Percentiles rank a stretch among this genome's conserved stretches.
These are phyloP conservation scores for Pantala flavescens DNA, from an alignment of 1,140 invertebrate species.

Conservation along the genomic window DNA sequence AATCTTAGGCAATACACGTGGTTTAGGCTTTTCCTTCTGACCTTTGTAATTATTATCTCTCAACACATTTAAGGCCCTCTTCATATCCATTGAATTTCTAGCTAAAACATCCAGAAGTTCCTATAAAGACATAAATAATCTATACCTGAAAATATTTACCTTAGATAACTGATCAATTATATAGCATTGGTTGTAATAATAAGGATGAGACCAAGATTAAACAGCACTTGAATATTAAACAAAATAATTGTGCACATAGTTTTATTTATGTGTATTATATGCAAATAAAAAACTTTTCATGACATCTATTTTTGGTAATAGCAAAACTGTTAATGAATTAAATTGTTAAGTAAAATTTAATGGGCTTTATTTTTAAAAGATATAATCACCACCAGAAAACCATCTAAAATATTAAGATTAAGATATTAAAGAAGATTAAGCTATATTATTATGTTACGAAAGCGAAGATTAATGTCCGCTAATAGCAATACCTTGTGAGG, in stretches of 20 bases:
- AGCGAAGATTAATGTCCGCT: too few species aligned
- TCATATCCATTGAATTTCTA: not conserved
- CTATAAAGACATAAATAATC: not conserved
- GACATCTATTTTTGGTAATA: not conserved
- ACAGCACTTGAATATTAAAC: not conserved
- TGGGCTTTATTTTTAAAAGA: too few species aligned
- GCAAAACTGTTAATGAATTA: too few species aligned
- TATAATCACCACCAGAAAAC: too few species aligned
- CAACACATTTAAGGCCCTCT: not conserved
- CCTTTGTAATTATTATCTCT: not conserved
- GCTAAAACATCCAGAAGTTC: not conserved
- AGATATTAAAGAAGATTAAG: too few species aligned
- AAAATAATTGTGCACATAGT: not conserved
- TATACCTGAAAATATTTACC: not conserved
- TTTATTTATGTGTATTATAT: not conserved
- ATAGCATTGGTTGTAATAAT: not conserved
- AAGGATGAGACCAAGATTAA: not conserved
- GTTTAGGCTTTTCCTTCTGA: not conserved
- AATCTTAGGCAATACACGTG: not conserved
- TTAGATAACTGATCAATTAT: not conserved
- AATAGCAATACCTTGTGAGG: too few species aligned
- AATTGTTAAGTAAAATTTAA: too few species aligned
- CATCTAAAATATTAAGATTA: too few species aligned
- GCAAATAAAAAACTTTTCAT: not conserved
- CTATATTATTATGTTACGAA: too few species aligned